phyloP scores from a whole-genome alignment of 1,140 invertebrate genomes.

The Drosophila pallidifrons region DNA sequence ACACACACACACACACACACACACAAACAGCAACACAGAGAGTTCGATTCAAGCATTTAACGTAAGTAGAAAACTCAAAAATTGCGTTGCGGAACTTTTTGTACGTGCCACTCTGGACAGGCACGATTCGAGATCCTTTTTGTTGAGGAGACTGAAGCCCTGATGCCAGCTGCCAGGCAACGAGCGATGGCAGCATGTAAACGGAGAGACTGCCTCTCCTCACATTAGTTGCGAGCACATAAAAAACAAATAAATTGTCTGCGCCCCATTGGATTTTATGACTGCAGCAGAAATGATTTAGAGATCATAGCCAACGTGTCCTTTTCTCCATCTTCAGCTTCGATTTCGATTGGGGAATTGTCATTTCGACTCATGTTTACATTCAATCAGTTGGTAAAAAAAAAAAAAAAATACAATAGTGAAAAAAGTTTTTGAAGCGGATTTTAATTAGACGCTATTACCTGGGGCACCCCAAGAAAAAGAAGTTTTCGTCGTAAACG shows the following conservation, averaged over 20 bases:
- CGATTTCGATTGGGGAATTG: constrained; percentile 16
- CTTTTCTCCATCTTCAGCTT: too few species aligned
- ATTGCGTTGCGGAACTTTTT: constrained; percentile 79
- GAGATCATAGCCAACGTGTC: constrained; percentile 14
- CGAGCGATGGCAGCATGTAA: neutral
- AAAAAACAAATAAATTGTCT: constrained; percentile 82
- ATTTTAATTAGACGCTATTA: constrained; percentile 57
- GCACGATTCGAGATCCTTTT: constrained; percentile 52
- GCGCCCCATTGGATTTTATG: constrained; percentile 79
- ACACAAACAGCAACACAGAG: too few species aligned
- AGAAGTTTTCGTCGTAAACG: constrained; percentile 8
- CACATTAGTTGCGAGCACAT: constrained; percentile 78
- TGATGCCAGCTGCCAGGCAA: constrained; percentile 58
- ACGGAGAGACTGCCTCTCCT: neutral
- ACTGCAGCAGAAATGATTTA: constrained; percentile 81
- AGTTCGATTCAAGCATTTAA: constrained; percentile 66
- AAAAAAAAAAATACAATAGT: neutral
- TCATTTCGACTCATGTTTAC: constrained; percentile 32
- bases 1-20: too few species aligned
- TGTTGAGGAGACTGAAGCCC: constrained; percentile 23
- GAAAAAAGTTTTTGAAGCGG: constrained; percentile 26
- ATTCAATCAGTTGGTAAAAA: constrained; percentile 36
- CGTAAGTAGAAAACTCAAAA: constrained; percentile 62
- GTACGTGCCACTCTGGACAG: constrained; percentile 65
- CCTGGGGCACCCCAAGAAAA: constrained; percentile 14